Evolutionary conservation across 2,888 invertebrate genomes (phyloP), one percentile per base, ranked within the genome.

Genomic region (Phortica magna): DNA sequence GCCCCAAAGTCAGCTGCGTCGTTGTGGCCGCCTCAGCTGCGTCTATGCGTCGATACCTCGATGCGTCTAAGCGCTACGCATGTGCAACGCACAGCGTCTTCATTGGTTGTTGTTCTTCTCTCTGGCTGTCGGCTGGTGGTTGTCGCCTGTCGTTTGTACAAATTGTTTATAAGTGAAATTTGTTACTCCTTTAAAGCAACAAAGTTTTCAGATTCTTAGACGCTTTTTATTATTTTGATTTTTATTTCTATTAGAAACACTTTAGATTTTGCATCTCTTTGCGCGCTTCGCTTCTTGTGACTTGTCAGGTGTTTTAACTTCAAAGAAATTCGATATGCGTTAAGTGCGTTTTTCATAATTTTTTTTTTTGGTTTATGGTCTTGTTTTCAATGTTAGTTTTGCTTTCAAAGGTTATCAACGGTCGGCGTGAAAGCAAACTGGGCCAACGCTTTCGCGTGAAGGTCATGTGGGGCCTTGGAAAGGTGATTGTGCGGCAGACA

Each of bases 111-210:
- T 55, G 22, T 22, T 61, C 7, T 19, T 6, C 10, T 61, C 19
- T 17, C 19, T 22, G 22, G 22, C 19, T 68, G 68, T 43, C 43
- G 68, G 14, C 43, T 43, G 61, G 19, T 61, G 53, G 48, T 68
- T 68, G 70, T 71, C 41, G 67, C 41, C 41, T 67, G 67, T 64
- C 64, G 64, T 67, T 42, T 67, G 48, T 48, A 71, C 70, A 71
- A 71, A 71, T 71, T 71, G 55, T 55, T 71, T 39, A 55, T 71
- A 71, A 71, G 70, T 71, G 70, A 71, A 71, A 71, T 71, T 71
- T 53, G 70, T 71, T 71, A 55, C 70, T 71, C 31, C 53, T 71
- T 61, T 19, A 19, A 22, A 61, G 70, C 31, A 55, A 71, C 70
- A 71, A 71, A 71, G 55, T 71, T 53, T 71, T 53, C 31, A 5